Conservation (phyloP, 2,113 vertebrate genomes). For the Trichomycterus rosablanca region DNA sequence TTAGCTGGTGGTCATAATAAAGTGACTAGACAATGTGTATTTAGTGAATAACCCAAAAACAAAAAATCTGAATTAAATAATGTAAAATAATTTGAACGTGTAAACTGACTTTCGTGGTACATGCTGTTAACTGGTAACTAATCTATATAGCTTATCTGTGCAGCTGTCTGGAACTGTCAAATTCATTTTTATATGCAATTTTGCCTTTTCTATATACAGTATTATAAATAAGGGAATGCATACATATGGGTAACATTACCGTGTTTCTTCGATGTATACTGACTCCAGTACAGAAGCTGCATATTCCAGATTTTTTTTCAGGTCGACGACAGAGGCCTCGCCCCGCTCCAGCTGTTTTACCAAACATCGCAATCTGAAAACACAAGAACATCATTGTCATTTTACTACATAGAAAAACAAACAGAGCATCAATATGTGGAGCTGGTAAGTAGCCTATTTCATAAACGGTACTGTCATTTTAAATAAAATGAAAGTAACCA, state of each 20-base stretch:
- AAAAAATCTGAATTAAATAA: too few species aligned
- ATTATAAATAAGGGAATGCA: too few species aligned
- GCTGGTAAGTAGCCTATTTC: background rate
- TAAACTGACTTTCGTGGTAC: too few species aligned
- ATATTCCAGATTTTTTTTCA: slow-evolving; percentile 94
- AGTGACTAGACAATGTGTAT: too few species aligned
- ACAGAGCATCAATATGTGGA: background rate
- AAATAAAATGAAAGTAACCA: background rate
- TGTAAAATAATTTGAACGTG: too few species aligned
- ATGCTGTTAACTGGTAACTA: too few species aligned
- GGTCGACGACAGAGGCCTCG: slow-evolving; percentile 81
- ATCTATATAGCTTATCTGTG: too few species aligned
- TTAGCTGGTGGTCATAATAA: too few species aligned
- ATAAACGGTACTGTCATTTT: background rate
- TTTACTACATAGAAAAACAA: background rate
- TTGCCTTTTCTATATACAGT: too few species aligned
- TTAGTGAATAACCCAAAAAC: too few species aligned
- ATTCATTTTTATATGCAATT: too few species aligned
- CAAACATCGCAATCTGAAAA: slow-evolving; percentile 79
- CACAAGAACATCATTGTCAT: background rate
- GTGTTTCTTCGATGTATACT: slow-evolving; percentile 86
- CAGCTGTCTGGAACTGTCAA: too few species aligned
- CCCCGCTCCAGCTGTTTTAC: slow-evolving; percentile 90
- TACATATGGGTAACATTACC: slow-evolving; percentile 68
- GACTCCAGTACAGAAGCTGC: slow-evolving; percentile 87